These are phyloP conservation scores for Odontothrips loti DNA, from an alignment of 2,888 invertebrate genomes.

Conservation along the genomic window DNA sequence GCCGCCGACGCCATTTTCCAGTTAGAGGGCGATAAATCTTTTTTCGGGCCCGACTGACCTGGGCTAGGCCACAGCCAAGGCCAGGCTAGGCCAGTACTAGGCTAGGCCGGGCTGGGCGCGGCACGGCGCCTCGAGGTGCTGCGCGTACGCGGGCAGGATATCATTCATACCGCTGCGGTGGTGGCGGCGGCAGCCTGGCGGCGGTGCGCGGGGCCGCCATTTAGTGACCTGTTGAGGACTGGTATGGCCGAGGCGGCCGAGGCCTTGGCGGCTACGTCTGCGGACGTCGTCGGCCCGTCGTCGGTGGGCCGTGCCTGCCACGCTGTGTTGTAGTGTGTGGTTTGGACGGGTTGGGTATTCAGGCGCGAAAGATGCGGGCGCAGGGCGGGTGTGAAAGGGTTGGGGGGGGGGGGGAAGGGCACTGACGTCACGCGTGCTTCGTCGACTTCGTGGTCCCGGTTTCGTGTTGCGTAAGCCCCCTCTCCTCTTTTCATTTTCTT, in stretches of 20 bases:
- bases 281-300: neutral
- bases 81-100: neutral
- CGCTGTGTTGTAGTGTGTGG: neutral
- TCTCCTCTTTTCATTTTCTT: too few relatives aligned
- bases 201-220: slow-evolving; percentile 6
- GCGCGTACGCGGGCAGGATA: neutral
- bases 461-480: too few relatives aligned
- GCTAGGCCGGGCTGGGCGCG: neutral
- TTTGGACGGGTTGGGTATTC: too few relatives aligned
- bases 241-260: neutral
- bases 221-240: slow-evolving; percentile 20
- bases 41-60: neutral
- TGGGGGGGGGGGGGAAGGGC: too few relatives aligned
- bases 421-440: too few relatives aligned
- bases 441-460: too few relatives aligned
- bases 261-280: neutral
- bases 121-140: neutral
- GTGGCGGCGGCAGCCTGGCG: neutral
- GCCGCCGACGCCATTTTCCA: slow-evolving; percentile 30
- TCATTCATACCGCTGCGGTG: too few relatives aligned
- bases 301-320: neutral
- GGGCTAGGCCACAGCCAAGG: too few relatives aligned
- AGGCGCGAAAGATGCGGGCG: too few relatives aligned
- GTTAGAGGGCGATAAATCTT: slow-evolving; percentile 37
- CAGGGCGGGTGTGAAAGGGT: too few relatives aligned